These are phyloP conservation scores for Apamea monoglypha DNA, from an alignment of 2,888 invertebrate species.

Conservation along the genomic window DNA sequence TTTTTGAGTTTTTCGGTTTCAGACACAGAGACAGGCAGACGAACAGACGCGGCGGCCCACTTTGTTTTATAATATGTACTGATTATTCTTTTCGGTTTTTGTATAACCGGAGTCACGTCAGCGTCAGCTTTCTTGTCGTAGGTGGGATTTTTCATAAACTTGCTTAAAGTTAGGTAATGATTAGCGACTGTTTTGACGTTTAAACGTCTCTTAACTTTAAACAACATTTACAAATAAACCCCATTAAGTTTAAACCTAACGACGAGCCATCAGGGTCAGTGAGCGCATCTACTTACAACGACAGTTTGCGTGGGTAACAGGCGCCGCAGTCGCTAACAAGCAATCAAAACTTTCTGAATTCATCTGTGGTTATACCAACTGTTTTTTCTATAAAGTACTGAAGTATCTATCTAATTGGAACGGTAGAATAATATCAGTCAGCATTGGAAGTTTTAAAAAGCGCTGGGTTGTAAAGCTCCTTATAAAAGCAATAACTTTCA, in stretches of 20 bases:
- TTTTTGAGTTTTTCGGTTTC: neutral
- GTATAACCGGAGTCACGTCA: neutral
- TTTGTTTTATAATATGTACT: no score
- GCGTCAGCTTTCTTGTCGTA: neutral
- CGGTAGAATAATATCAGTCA: neutral
- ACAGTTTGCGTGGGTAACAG: neutral
- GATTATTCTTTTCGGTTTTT: neutral
- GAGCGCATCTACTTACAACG: neutral
- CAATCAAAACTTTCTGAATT: neutral
- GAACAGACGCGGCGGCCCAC: neutral
- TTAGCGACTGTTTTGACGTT: neutral
- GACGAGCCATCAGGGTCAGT: neutral
- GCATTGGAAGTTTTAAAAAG: neutral
- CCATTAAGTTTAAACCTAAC: neutral
- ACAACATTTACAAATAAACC: neutral
- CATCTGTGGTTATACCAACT: neutral
- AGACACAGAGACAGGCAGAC: neutral
- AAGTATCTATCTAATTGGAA: neutral
- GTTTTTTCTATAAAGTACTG: neutral
- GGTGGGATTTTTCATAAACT: neutral
- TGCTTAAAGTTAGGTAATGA: neutral
- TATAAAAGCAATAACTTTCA: neutral
- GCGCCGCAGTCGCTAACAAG: neutral
- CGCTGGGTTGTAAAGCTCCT: neutral
- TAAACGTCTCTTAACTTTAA: neutral